These are phyloP conservation scores for Tympanoctomys barrerae DNA, from an alignment of 2,797 vertebrate genomes.

Conservation along the genomic window DNA sequence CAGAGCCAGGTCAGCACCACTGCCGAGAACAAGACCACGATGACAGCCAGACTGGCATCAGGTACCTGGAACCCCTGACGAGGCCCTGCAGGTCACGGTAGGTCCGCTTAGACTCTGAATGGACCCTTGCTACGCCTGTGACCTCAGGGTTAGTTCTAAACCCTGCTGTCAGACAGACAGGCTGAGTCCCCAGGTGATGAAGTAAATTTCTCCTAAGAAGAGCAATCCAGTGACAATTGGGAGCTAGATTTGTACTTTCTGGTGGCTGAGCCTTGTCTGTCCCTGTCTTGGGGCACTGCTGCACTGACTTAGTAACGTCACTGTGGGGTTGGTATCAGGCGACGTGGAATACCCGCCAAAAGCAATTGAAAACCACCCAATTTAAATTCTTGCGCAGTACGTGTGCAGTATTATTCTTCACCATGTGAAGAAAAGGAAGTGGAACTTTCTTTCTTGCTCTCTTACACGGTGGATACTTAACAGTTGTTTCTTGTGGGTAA, in stretches of 20 bases:
- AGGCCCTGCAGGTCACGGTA: not conserved
- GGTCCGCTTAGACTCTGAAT: not conserved
- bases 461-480: not conserved
- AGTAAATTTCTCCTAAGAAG: not conserved
- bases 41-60: constrained; percentile 92
- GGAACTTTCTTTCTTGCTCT: not conserved
- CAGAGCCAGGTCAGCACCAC: constrained; percentile 94
- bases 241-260: not conserved
- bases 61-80: constrained; percentile 85
- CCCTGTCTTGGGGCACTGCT: not conserved
- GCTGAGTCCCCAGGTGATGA: not conserved
- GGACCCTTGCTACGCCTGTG: not conserved
- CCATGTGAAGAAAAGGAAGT: not conserved
- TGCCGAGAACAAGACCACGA: constrained; percentile 94
- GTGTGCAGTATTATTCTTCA: not conserved
- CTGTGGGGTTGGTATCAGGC: not conserved
- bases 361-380: not conserved
- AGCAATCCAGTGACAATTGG: not conserved
- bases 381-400: not conserved
- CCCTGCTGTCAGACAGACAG: not conserved
- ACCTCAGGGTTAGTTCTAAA: rapidly evolving
- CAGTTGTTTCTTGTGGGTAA: not conserved
- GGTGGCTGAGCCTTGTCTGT: not conserved
- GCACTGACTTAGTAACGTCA: not conserved
- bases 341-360: not conserved